Evolutionary conservation across 2,797 vertebrate genomes (phyloP).

Genomic region (Rachycentron canadum): DNA sequence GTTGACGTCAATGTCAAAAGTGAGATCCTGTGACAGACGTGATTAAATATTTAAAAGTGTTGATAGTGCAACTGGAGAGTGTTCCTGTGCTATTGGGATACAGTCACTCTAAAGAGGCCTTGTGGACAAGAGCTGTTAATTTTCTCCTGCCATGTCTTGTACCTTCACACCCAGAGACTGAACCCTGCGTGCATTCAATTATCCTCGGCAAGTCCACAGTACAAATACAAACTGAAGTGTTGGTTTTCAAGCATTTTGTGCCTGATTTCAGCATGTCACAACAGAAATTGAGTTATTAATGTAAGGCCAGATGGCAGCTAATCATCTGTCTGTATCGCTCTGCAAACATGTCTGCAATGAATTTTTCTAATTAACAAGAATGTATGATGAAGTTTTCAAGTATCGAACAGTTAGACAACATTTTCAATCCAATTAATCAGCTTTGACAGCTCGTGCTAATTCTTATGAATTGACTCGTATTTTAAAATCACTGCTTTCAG

Average conservation of each 20-base stretch:
- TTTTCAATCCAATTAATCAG: slow-evolving; percentile 45
- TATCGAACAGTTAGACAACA: slow-evolving; percentile 24
- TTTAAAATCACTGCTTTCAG: slow-evolving; percentile 11
- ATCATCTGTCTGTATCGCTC: slow-evolving; percentile 57
- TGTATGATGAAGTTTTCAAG: slow-evolving; percentile 26
- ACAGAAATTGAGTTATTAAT: slow-evolving; percentile 40
- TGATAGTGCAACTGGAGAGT: slow-evolving; percentile 80
- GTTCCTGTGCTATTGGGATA: slow-evolving; percentile 65
- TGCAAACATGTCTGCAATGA: slow-evolving; percentile 39
- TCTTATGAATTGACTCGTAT: slow-evolving; percentile 2
- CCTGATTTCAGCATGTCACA: slow-evolving; percentile 1
- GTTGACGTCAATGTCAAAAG: slow-evolving; percentile 84
- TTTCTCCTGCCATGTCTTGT: slow-evolving; percentile 61
- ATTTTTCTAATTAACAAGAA: slow-evolving; percentile 52
- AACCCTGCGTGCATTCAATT: slow-evolving; percentile 35
- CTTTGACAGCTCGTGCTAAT: slow-evolving; percentile 12
- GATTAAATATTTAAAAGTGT: slow-evolving; percentile 86
- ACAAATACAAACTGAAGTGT: slow-evolving; percentile 28
- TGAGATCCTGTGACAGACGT: slow-evolving; percentile 79
- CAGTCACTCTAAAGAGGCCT: slow-evolving; percentile 77
- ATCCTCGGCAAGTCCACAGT: slow-evolving; percentile 15
- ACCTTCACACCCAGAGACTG: slow-evolving; percentile 39
- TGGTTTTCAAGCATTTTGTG: slow-evolving; percentile 16
- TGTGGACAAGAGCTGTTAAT: slow-evolving; percentile 83
- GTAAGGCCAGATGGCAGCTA: slow-evolving; percentile 62